Evolutionary conservation across 1,140 invertebrate genomes (phyloP).

Genomic region (Aphis craccivora): DNA sequence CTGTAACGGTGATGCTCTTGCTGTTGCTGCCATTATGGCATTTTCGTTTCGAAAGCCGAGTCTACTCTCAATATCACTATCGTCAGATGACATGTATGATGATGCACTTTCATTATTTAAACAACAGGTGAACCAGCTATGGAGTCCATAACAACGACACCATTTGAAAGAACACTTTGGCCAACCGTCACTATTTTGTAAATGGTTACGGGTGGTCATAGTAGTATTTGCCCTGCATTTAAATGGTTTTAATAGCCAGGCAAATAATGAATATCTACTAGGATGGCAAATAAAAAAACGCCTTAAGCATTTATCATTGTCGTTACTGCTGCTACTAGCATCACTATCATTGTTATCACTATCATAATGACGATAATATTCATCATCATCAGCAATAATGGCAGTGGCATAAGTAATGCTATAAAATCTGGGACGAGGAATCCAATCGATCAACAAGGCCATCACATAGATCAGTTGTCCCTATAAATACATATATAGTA

Average conservation of each 20-base stretch:
- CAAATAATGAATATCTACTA: background rate
- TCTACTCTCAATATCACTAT: conserved; percentile 19
- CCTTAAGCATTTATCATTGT: background rate
- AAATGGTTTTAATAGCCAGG: conserved; percentile 10
- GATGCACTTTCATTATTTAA: background rate
- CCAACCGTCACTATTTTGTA: background rate
- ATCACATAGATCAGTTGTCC: conserved; percentile 31
- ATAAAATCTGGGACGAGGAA: background rate
- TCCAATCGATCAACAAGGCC: conserved; percentile 33
- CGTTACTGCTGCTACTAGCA: background rate
- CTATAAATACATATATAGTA: background rate
- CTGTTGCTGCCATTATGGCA: conserved; percentile 29
- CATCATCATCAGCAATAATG: conserved; percentile 28
- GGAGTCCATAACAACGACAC: background rate
- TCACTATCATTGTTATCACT: conserved; percentile 15
- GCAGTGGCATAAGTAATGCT: background rate
- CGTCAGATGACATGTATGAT: conserved; percentile 20
- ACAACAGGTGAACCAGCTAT: conserved; percentile 12
- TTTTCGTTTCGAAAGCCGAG: conserved; percentile 3
- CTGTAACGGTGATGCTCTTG: background rate
- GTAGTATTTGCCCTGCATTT: background rate
- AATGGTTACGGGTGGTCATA: background rate
- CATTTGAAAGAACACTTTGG: background rate
- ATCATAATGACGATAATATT: conserved; percentile 46
- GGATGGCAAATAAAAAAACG: background rate